Evolutionary conservation across 2,113 vertebrate genomes (phyloP).

Genomic region (Clinocottus analis): DNA sequence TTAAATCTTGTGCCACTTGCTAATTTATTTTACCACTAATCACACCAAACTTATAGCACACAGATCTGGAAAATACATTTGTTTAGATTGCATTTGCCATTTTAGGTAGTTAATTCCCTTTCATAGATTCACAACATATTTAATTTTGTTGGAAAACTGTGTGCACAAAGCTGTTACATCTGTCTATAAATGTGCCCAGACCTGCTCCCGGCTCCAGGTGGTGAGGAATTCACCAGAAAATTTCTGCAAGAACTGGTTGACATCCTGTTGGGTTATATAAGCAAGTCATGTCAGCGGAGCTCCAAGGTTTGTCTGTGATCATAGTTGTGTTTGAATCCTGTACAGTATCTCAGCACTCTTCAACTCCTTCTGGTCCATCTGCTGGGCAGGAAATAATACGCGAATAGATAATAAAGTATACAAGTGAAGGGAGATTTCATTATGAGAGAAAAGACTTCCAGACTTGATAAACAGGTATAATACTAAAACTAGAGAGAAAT

Average conservation of each 20-base stretch:
- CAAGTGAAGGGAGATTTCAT: not conserved
- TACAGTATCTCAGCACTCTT: not conserved
- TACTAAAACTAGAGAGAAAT: too few relatives aligned
- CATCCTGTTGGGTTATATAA: constrained; percentile 78
- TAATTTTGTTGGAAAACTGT: not conserved
- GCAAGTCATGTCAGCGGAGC: constrained; percentile 70
- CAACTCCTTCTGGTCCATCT: not conserved
- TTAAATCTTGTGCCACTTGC: not conserved
- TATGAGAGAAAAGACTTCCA: not conserved
- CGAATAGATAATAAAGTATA: not conserved
- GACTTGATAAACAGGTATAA: not conserved
- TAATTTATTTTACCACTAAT: not conserved
- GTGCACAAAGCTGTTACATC: not conserved
- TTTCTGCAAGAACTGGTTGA: constrained; percentile 79
- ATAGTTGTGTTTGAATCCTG: not conserved
- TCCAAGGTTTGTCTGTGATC: constrained; percentile 64
- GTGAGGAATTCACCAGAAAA: constrained; percentile 60
- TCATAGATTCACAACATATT: not conserved
- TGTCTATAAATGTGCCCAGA: constrained; percentile 46
- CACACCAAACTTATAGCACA: too few relatives aligned
- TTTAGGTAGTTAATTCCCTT: not conserved
- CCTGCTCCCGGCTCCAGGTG: constrained; percentile 73
- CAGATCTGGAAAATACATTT: not conserved
- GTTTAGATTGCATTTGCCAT: not conserved
- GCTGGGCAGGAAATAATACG: too few relatives aligned